phyloP scores from a whole-genome alignment of 23 tunicate genomes.

The Halocynthia roretzi region DNA sequence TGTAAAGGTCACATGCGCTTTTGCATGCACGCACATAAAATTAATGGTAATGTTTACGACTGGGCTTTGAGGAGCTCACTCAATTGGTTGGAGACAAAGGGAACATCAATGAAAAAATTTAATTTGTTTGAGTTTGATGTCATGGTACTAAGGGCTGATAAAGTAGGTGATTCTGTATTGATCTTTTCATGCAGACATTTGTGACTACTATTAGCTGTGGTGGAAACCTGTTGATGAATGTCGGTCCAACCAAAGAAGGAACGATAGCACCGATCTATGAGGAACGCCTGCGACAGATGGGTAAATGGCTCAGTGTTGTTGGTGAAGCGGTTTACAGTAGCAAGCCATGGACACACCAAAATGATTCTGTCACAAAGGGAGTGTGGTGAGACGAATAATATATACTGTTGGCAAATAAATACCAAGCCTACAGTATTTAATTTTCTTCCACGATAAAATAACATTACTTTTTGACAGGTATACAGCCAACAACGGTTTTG shows the following conservation, averaged over 20 bases:
- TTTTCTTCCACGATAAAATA: too few species aligned
- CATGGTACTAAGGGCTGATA: too few species aligned
- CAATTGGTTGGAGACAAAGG: too few species aligned
- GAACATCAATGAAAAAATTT: too few species aligned
- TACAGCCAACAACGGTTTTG: conserved; percentile 13
- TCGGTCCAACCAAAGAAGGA: conserved; percentile 75
- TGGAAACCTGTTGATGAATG: conserved; percentile 54
- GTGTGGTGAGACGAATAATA: conserved; percentile 34
- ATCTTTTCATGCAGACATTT: conserved; percentile 20
- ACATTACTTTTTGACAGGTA: conserved; percentile 18
- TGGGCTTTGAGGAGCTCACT: too few species aligned
- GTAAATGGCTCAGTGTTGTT: conserved; percentile 50
- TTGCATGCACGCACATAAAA: too few species aligned
- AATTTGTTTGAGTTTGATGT: too few species aligned
- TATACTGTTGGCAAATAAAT: too few species aligned
- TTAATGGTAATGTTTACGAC: too few species aligned
- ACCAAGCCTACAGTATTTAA: too few species aligned
- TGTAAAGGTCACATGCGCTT: too few species aligned
- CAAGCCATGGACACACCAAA: conserved; percentile 70
- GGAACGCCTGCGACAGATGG: conserved; percentile 45
- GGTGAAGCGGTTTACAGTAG: conserved; percentile 61
- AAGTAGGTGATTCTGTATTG: too few species aligned
- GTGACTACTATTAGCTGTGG: conserved; percentile 64
- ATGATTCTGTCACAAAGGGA: conserved; percentile 41
- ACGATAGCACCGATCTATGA: conserved; percentile 49